These are phyloP conservation scores for Anas flavirostris DNA, from an alignment of 2,797 vertebrate species.

Conservation along the genomic window DNA sequence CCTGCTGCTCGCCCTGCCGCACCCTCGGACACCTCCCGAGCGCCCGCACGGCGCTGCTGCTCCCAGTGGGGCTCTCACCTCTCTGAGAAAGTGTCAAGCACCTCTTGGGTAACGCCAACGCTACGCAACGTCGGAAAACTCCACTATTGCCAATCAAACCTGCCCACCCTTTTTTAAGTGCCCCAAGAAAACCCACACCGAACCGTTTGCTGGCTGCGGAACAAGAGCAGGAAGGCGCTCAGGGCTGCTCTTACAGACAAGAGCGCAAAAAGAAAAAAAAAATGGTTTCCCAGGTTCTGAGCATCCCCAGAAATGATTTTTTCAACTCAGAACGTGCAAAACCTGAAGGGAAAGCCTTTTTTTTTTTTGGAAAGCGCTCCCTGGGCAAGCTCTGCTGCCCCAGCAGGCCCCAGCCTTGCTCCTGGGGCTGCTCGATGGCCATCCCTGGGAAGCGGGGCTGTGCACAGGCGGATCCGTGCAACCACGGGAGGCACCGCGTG, in stretches of 20 bases:
- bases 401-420: neutral
- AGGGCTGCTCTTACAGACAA: neutral
- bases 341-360: neutral
- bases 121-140: neutral
- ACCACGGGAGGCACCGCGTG: rapidly evolving
- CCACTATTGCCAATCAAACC: neutral
- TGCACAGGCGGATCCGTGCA: rapidly evolving
- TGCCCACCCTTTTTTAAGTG: neutral
- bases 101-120: conserved; percentile 50
- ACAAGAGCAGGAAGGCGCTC: neutral
- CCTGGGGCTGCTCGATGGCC: no score
- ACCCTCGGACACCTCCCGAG: neutral
- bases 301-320: neutral
- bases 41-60: rapidly evolving
- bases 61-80: rapidly evolving
- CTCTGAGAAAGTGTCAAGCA: conserved; percentile 36
- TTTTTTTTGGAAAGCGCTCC: neutral
- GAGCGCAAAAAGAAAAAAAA: neutral
- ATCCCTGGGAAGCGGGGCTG: neutral
- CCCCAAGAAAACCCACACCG: neutral
- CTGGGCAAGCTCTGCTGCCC: neutral
- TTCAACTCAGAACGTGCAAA: neutral
- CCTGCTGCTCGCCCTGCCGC: rapidly evolving
- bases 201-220: rapidly evolving
- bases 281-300: neutral